Base-by-base conservation (phyloP, 2,113 vertebrate species). In the Coptodon rendalli region DNA sequence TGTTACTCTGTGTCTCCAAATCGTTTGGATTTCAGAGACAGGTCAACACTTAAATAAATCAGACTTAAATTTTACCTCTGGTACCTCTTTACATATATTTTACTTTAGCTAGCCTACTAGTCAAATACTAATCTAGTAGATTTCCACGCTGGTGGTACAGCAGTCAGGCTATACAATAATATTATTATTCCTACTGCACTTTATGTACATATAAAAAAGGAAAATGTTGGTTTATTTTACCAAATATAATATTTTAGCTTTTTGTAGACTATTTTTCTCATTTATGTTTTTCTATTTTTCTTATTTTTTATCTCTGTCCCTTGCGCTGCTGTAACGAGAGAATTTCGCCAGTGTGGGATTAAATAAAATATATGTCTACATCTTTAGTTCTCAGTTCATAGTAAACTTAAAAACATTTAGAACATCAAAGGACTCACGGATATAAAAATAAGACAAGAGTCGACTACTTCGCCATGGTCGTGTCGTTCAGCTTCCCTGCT, bases 261-360 rank as follows among this genome's bases (percentile, higher is more conserved):
- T 66, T 66, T 38, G 61, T 8, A 66, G 34, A 38, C 34, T 13
- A 13, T 38, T 22, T 38, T 38, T 66, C 19, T 66, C 34, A 66
- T 66, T 66, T 66, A 38, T 22, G 34, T n/a, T 38, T 66, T 66
- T 38, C 34, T 66, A 38, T 66, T 66, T 22, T 38, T 66, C 34
- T 22, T 38, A 22, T 31, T 10, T 38, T 2, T 0, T 36, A 22
- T 0, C 6, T 17, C 0, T 68, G 11, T 38, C 19, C 34, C 5
- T 38, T 68, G 61, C 6, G 19, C 61, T 68, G 61, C 61, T 66
- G 61, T 38, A 66, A 66, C 34, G 34, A 66, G 34, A 38, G 34
- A 38, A 66, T 66, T 3, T 38, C 34, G 19, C 10, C 34, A 66
- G 3, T 66, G 61, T 38, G 34, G 61, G 6, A 38, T 66, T 66